These are phyloP conservation scores for Pontoporia blainvillei DNA, from an alignment of 2,113 vertebrate species.

Conservation along the genomic window DNA sequence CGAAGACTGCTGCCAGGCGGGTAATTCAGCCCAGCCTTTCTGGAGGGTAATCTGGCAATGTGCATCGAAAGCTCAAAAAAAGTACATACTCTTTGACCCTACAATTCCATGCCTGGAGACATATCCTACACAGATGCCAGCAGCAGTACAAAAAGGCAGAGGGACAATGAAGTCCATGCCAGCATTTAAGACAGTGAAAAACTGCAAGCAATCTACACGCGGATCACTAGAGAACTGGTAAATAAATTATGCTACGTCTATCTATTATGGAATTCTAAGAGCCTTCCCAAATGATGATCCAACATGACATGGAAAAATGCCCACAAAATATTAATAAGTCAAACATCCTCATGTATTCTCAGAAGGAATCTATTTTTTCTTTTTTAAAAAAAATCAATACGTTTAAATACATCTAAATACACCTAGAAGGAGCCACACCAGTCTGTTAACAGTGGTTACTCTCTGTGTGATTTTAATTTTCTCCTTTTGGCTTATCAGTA, in stretches of 20 bases:
- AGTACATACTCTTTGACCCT: neutral
- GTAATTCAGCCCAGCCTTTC: neutral
- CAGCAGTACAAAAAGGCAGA: neutral
- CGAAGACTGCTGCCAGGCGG: neutral
- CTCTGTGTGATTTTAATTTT: neutral
- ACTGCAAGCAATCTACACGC: neutral
- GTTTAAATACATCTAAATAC: neutral
- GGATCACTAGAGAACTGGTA: fast-evolving
- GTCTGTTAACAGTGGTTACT: neutral
- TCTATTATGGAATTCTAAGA: neutral
- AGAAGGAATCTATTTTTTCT: neutral
- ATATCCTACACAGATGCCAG: neutral
- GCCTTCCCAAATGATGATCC: neutral
- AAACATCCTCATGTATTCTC: neutral
- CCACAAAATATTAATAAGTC: neutral
- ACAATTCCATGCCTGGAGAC: neutral
- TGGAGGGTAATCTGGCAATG: neutral
- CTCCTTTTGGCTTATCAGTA: neutral
- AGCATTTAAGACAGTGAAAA: neutral
- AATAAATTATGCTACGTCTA: neutral
- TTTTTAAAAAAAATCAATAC: neutral
- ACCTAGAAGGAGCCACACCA: neutral
- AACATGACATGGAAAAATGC: neutral
- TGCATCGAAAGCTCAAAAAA: neutral
- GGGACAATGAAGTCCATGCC: neutral